Evolutionary conservation across 1,140 invertebrate species (phyloP), one percentile per base, ranked within the genome.

Genomic region (Heliconius melpomene): DNA sequence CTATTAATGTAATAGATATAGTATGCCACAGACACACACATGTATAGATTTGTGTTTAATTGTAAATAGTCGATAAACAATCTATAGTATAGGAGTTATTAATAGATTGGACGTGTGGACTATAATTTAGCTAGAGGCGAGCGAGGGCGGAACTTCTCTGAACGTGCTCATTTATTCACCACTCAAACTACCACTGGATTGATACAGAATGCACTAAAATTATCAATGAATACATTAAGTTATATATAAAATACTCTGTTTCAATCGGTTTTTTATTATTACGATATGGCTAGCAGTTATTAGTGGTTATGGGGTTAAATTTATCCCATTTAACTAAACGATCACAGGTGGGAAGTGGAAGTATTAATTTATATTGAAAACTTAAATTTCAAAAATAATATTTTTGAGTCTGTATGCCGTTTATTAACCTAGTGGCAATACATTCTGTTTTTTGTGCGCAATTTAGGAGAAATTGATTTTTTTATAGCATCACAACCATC

Each of bases 131-230:
- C 60, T 52, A 50, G 50, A 52, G 75, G 57, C 75, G 73, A 50
- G 54, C 73, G 79, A 77, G 75, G 76, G 76, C 73, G 57, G 72
- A 81, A 86, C 79, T 86, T 86, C 79, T 81, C 70, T 81, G 75
- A 83, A 84, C 81, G 81, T 84, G 70, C 79, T 84, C 79, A 86
- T 84, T 86, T 86, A 86, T 86, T 84, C 83, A 86, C 78, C 36
- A 73, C 60, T 50, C 54, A 50, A 72, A 38, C 75, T 77, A 81
- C 36, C 23, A 74, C 74, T 72, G 73, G 77, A 74, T 78, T 74
- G 71, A 78, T 78, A 77, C 66, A 54, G 54, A 70, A 75, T 79
- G 50, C 70, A 71, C 74, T 76, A 60, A 76, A 80, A 80, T 80
- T 80, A 76, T 72, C 71, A 72, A 72, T 72, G 71, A 72, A 72